A percentile compares a stretch with the other conserved stretches of the same genome.
Conservation (phyloP, 2,113 vertebrate species). For the Pungitius pungitius region DNA sequence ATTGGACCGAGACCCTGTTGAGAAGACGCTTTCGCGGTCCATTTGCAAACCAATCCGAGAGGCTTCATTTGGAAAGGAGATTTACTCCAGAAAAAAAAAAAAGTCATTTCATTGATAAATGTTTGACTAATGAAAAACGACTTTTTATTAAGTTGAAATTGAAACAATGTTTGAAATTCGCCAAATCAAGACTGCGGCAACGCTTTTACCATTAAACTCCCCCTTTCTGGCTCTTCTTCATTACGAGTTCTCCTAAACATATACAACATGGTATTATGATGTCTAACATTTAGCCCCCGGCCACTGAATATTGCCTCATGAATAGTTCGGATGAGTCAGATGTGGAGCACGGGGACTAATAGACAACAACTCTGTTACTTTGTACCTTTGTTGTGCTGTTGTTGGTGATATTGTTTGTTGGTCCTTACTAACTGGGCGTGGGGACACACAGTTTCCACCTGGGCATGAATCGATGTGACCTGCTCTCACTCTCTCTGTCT, state of each 20-base stretch:
- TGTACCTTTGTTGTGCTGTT: conserved; percentile 5
- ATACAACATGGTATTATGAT: conserved; percentile 22
- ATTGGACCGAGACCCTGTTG: conserved; percentile 40
- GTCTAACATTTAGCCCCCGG: conserved; percentile 52
- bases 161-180: neutral
- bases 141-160: neutral
- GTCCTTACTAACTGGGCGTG: neutral
- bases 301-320: conserved; percentile 31
- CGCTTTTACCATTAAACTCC: neutral
- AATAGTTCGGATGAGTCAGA: conserved; percentile 50
- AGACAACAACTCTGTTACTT: conserved; percentile 49
- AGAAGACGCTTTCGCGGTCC: conserved; percentile 44
- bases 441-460: neutral
- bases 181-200: neutral
- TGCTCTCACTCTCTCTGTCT: too few relatives aligned
- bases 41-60: conserved; percentile 44
- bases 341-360: conserved; percentile 39
- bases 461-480: conserved; percentile 8
- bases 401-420: neutral
- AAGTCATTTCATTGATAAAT: neutral
- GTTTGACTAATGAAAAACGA: neutral
- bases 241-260: conserved; percentile 12
- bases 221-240: neutral
- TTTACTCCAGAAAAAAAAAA: neutral
- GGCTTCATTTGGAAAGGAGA: conserved; percentile 23